These are phyloP conservation scores for Graphium colonna DNA, from an alignment of 2,888 invertebrate species.

Conservation along the genomic window DNA sequence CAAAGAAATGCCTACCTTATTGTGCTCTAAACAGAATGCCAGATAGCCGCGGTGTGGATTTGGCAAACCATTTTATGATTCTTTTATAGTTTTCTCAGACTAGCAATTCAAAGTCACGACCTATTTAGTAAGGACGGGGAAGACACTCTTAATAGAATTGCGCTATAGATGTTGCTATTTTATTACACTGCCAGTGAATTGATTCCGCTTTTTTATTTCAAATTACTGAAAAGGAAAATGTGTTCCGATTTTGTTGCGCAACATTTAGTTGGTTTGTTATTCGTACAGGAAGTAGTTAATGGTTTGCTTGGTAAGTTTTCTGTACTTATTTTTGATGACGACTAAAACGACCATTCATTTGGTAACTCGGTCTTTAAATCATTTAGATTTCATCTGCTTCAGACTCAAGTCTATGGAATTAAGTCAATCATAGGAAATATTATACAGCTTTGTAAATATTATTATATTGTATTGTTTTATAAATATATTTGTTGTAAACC, in stretches of 20 bases:
- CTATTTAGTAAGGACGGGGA: conserved; percentile 21
- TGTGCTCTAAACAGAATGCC: conserved; percentile 37
- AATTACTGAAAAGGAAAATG: background rate
- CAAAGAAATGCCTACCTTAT: conserved; percentile 39
- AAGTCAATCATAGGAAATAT: too few species aligned
- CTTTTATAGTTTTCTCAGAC: conserved; percentile 31
- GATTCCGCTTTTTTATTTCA: conserved; percentile 8
- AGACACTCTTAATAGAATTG: conserved; percentile 20
- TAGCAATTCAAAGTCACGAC: conserved; percentile 21
- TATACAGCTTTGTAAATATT: too few species aligned
- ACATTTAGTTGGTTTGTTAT: too few species aligned
- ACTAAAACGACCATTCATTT: too few species aligned
- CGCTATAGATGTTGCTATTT: conserved; percentile 8
- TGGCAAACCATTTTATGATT: conserved; percentile 41
- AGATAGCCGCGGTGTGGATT: conserved; percentile 48
- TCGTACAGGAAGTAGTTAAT: too few species aligned
- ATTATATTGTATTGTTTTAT: too few species aligned
- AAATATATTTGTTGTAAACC: too few species aligned
- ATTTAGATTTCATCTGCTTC: too few species aligned
- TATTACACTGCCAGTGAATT: conserved; percentile 8
- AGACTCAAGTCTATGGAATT: too few species aligned
- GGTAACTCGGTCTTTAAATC: too few species aligned
- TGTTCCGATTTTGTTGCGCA: background rate
- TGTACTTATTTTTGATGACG: too few species aligned
- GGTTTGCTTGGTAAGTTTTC: too few species aligned